These are phyloP conservation scores for Equus quagga DNA, from an alignment of 2,113 vertebrate genomes.

Conservation along the genomic window DNA sequence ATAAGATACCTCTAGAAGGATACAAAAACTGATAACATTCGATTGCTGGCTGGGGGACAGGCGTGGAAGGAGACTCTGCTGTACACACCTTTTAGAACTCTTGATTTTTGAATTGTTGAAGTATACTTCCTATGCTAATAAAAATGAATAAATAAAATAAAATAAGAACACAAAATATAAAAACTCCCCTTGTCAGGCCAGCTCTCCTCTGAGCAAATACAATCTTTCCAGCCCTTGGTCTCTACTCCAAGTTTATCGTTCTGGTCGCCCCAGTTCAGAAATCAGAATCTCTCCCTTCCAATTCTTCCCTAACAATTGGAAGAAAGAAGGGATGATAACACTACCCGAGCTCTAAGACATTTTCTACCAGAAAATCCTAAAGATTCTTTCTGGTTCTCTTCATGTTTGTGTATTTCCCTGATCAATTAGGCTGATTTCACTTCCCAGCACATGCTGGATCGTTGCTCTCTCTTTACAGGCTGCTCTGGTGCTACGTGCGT, in stretches of 20 bases:
- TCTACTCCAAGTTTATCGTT: neutral
- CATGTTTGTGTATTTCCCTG: neutral
- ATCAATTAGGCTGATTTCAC: neutral
- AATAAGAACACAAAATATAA: neutral
- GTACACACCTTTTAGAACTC: neutral
- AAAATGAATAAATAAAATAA: slow-evolving; percentile 25
- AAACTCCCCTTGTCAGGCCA: neutral
- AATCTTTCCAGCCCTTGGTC: neutral
- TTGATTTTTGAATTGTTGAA: neutral
- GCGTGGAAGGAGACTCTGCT: neutral
- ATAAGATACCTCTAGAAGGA: neutral
- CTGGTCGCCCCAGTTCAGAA: neutral
- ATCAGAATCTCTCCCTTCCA: neutral
- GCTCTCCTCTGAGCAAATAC: neutral
- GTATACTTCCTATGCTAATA: neutral
- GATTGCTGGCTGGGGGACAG: neutral
- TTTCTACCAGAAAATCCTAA: neutral
- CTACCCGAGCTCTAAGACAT: neutral
- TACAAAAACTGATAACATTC: neutral
- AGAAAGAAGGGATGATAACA: neutral
- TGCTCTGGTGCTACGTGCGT: neutral
- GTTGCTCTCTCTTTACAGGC: neutral
- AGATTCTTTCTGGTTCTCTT: neutral
- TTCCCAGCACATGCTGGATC: neutral
- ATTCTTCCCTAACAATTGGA: neutral